Percentiles rank a stretch among this genome's conserved stretches.
phyloP scores from a whole-genome alignment of 2,113 vertebrate species.

The Platichthys stellatus region DNA sequence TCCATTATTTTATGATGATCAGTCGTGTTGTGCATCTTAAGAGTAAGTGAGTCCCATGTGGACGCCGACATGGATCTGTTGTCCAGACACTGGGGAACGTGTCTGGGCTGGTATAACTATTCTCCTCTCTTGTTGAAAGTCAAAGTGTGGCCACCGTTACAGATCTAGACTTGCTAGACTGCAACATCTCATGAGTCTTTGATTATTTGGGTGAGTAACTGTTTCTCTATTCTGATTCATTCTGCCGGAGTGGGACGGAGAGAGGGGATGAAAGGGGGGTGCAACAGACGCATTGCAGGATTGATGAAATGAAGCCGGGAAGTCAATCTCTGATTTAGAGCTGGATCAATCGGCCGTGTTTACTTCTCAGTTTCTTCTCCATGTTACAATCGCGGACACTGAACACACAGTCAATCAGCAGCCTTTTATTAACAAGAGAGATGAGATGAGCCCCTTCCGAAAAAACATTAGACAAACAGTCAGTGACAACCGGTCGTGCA shows the following conservation, averaged over 20 bases:
- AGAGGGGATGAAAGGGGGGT: slow-evolving; percentile 32
- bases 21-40: background rate
- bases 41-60: background rate
- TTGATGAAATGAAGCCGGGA: slow-evolving; percentile 40
- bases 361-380: slow-evolving; percentile 30
- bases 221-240: slow-evolving; percentile 27
- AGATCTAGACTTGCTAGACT: slow-evolving; percentile 21
- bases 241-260: slow-evolving; percentile 28
- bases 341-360: slow-evolving; percentile 42
- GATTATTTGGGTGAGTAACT: slow-evolving; percentile 48
- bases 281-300: slow-evolving; percentile 24
- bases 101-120: background rate
- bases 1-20: background rate
- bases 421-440: too few relatives aligned
- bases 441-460: slow-evolving; percentile 3
- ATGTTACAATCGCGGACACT: slow-evolving; percentile 9
- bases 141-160: slow-evolving; percentile 19
- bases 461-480: slow-evolving; percentile 3
- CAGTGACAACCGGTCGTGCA: background rate
- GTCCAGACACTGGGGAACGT: slow-evolving; percentile 4
- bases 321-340: slow-evolving; percentile 31
- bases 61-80: background rate
- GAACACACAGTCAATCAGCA: slow-evolving; percentile 9
- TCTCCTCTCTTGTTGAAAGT: slow-evolving; percentile 22
- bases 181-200: slow-evolving; percentile 33